These are phyloP conservation scores for Desoria tigrina DNA, from an alignment of 2,888 invertebrate genomes.

Conservation along the genomic window DNA sequence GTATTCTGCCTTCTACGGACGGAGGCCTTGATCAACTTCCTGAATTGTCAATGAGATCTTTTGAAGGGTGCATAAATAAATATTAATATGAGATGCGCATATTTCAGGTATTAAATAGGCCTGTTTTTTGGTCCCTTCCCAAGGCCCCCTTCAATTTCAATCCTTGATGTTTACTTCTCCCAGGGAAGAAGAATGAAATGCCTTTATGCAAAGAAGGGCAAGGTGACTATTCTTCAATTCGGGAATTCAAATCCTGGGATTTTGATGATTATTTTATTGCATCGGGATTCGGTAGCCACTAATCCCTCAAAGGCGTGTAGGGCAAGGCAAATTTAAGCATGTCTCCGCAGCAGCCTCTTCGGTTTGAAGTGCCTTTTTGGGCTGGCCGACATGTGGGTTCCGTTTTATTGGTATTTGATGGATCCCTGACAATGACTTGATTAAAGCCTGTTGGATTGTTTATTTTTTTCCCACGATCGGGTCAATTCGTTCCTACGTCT, in stretches of 20 bases:
- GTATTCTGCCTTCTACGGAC: constrained; percentile 18
- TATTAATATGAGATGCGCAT: constrained; percentile 31
- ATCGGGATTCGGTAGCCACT: background rate
- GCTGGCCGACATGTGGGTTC: too few relatives aligned
- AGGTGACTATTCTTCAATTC: background rate
- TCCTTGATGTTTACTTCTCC: background rate
- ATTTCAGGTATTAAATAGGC: constrained; percentile 3
- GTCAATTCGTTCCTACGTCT: too few relatives aligned
- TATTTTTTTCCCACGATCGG: too few relatives aligned
- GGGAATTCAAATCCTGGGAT: background rate
- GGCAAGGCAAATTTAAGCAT: too few relatives aligned
- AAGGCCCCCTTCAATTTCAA: background rate
- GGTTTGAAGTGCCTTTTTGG: too few relatives aligned
- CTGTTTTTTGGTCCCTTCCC: background rate
- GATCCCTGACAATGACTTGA: too few relatives aligned
- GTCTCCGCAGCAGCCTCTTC: too few relatives aligned
- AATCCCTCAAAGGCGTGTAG: background rate
- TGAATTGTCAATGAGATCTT: constrained; percentile 35
- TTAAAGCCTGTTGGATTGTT: too few relatives aligned
- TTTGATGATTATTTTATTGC: constrained; percentile 1
- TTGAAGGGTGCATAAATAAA: constrained; percentile 18
- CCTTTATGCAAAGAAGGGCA: constrained; percentile 3
- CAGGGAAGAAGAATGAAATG: background rate
- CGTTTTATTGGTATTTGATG: too few relatives aligned
- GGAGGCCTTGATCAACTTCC: constrained; percentile 36